These are phyloP conservation scores for Lasioglossum figueresi DNA, from an alignment of 2,888 invertebrate species.

Conservation along the genomic window DNA sequence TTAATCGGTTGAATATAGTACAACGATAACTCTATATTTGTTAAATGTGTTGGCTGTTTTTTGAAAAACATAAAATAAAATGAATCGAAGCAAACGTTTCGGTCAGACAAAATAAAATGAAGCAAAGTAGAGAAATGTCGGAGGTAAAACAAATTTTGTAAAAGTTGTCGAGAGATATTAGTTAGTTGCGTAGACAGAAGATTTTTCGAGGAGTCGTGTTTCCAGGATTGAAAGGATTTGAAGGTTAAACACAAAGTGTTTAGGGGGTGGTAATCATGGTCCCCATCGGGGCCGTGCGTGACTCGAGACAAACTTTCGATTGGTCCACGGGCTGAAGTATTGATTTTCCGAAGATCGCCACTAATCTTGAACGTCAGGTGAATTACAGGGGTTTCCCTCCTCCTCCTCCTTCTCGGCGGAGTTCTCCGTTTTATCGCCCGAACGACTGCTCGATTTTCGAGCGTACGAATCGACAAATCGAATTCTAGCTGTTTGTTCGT, in stretches of 20 bases:
- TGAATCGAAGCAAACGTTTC: too few relatives aligned
- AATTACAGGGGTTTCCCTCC: constrained; percentile 37
- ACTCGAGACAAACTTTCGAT: constrained; percentile 23
- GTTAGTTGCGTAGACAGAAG: neutral
- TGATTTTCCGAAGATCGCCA: constrained; percentile 49
- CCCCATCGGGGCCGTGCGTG: neutral
- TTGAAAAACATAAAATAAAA: too few relatives aligned
- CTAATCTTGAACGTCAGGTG: constrained; percentile 55
- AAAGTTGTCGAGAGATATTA: neutral
- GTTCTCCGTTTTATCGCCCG: constrained; percentile 54
- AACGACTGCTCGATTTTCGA: constrained; percentile 68
- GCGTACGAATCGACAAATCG: constrained; percentile 70
- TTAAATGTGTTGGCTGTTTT: too few relatives aligned
- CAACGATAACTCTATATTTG: too few relatives aligned
- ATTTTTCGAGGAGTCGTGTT: neutral
- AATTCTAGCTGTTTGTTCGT: constrained; percentile 70
- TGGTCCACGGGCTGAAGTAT: constrained; percentile 31
- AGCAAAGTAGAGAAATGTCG: neutral
- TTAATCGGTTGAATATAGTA: too few relatives aligned
- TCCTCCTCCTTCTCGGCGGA: constrained; percentile 8
- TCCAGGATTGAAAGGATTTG: neutral
- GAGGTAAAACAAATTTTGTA: neutral
- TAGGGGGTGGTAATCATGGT: neutral
- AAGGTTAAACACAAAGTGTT: neutral
- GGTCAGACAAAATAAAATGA: neutral